Evolutionary conservation across 2,888 invertebrate genomes (phyloP).

Genomic region (Smittia aterrima): DNA sequence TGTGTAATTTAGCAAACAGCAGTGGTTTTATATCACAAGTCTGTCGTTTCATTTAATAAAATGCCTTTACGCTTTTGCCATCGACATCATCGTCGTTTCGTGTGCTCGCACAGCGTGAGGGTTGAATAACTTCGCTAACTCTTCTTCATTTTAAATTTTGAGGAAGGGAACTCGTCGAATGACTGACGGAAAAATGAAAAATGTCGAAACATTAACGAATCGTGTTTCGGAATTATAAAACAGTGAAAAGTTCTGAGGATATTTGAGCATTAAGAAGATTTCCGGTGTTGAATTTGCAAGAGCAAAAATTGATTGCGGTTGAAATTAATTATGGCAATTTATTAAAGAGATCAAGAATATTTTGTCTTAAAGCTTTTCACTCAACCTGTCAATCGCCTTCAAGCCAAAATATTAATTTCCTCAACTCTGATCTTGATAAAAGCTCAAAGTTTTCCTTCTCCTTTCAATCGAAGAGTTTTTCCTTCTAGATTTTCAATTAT

Average conservation of each 20-base stretch:
- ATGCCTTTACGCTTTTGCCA: slow-evolving; percentile 10
- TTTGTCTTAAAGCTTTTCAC: no score
- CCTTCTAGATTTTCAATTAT: no score
- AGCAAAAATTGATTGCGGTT: no score
- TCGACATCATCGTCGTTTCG: neutral
- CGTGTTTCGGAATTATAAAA: slow-evolving; percentile 12
- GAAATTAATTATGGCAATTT: no score
- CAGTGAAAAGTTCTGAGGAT: neutral
- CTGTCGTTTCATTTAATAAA: slow-evolving; percentile 4
- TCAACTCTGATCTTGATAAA: no score
- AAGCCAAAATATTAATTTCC: no score
- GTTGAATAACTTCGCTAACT: neutral
- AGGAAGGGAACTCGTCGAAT: neutral
- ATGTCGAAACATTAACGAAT: neutral
- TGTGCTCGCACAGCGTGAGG: neutral
- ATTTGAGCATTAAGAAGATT: neutral
- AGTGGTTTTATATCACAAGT: slow-evolving; percentile 10
- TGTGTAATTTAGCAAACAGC: slow-evolving; percentile 23
- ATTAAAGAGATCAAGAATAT: no score
- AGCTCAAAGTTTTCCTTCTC: neutral
- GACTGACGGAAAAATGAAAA: slow-evolving; percentile 2
- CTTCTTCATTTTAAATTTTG: neutral
- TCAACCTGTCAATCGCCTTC: no score
- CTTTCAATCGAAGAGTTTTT: neutral
- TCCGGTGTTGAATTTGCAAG: neutral